Conservation (phyloP, 1,140 invertebrate species). For the Saxidomus purpurata region DNA sequence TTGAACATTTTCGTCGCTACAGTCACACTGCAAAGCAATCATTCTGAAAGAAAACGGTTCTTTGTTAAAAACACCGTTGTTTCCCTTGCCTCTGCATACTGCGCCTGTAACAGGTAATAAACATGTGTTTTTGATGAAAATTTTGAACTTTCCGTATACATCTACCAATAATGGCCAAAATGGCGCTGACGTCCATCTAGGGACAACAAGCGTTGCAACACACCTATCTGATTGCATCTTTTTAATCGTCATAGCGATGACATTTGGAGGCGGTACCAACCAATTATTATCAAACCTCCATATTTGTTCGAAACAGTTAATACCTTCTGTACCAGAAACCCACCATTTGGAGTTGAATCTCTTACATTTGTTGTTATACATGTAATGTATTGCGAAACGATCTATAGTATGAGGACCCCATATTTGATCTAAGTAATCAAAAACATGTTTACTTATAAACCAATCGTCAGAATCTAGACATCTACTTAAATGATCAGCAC, state of each 20-base stretch:
- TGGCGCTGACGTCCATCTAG: background rate
- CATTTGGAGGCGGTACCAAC: background rate
- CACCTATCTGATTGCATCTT: background rate
- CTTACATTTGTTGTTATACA: conserved; percentile 49
- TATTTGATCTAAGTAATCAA: background rate
- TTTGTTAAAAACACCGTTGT: too few relatives aligned
- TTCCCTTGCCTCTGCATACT: background rate
- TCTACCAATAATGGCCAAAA: background rate
- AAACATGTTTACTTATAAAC: too few relatives aligned
- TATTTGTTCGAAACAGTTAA: too few relatives aligned
- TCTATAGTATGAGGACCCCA: conserved; percentile 62
- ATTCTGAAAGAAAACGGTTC: background rate
- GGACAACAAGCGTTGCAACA: background rate
- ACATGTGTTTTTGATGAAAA: background rate
- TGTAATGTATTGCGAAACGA: conserved; percentile 18
- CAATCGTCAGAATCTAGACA: conserved; percentile 54
- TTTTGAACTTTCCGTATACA: background rate
- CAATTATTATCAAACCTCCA: conserved; percentile 34
- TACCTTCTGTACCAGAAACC: too few relatives aligned
- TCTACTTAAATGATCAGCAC: conserved; percentile 43
- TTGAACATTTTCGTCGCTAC: background rate
- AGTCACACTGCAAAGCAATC: background rate
- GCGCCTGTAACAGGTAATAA: background rate
- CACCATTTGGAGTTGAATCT: too few relatives aligned
- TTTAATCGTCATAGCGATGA: background rate